Base-by-base conservation (phyloP, 1,140 invertebrate species). In the Hypsibius dujardini region DNA sequence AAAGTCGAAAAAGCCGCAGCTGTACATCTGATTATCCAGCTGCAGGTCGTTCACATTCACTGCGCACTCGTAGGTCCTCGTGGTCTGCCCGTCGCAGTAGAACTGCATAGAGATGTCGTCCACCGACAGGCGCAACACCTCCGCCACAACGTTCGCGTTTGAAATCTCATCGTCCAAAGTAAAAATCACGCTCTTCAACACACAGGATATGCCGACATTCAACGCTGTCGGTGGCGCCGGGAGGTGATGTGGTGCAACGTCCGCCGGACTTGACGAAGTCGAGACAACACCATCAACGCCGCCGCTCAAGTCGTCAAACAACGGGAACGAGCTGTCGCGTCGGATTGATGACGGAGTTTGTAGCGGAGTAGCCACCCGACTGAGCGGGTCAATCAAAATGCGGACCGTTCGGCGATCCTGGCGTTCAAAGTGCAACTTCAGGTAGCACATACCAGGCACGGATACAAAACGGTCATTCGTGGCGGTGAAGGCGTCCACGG, bases 1-100 rank as follows among this genome's bases (percentile, higher is more conserved):
- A 73, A 82, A 82, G 71, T 82, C 80, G 73, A 76, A 81, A 47
- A 77, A 75, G 28, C 78, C 79, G 14, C 72, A 76, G 42, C 83
- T 81, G 74, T 84, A 87, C 75, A 88, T 78, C 76, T 90, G 88
- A 80, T 90, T 92, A 75, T 92, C 89, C 12, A 91, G 76, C 77
- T 92, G 90, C 42, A 90, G 71, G 72, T 80, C 75, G 46, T 79
- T 79, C 59, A 82, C 75, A 70, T 75, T 75, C 1, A 80, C 47
- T 28, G 69, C 59, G 28, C 76, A 59, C 46, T 76, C 71, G 46
- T 47, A n/a, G 70, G 56, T 47, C 73, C 62, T 46, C 71, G 71
- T 62, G 72, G 67, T 69, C 75, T 72, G 28, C 71, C 47, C 47
- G 70, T 72, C 28, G 75, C 76, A 46, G 76, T 76, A 69, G 75